Evolutionary conservation across 1,140 invertebrate species (phyloP).

Genomic region (roundworm (Caenorhabditis elegans)): DNA sequence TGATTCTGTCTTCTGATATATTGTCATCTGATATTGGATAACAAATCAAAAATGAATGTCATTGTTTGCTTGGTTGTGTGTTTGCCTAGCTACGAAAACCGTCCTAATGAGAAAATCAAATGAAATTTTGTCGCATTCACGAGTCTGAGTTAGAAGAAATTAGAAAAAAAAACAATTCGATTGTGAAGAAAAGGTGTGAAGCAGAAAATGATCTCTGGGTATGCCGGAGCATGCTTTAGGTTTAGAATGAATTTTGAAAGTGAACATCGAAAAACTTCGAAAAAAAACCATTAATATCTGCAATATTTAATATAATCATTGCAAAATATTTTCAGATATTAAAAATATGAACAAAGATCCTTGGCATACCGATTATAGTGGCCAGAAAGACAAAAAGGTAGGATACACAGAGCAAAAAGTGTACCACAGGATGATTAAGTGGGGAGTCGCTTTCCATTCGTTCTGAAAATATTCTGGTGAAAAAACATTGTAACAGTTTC

Average conservation of each 20-base stretch:
- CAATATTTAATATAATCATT: too few species aligned
- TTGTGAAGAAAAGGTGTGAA: neutral
- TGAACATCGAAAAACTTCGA: too few species aligned
- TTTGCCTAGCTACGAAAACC: neutral
- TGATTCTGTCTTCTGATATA: neutral
- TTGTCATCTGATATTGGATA: too few species aligned
- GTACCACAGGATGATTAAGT: constrained; percentile 37
- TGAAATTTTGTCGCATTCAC: neutral
- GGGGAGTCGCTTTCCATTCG: constrained; percentile 37
- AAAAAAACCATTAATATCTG: too few species aligned
- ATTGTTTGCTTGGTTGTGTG: neutral
- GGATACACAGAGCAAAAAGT: constrained; percentile 36
- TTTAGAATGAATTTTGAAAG: too few species aligned
- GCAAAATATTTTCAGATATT: too few species aligned
- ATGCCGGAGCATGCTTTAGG: too few species aligned
- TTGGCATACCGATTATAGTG: constrained; percentile 31
- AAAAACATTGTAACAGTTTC: too few species aligned
- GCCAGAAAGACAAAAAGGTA: constrained; percentile 35
- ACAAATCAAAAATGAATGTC: neutral
- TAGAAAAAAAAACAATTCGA: neutral
- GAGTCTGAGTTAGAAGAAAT: neutral
- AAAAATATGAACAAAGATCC: too few species aligned
- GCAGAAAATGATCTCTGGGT: too few species aligned
- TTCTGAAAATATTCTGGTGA: neutral
- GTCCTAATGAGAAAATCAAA: constrained; percentile 13